Conservation (phyloP, 2,797 vertebrate species). For the Hippocampus kuda region DNA sequence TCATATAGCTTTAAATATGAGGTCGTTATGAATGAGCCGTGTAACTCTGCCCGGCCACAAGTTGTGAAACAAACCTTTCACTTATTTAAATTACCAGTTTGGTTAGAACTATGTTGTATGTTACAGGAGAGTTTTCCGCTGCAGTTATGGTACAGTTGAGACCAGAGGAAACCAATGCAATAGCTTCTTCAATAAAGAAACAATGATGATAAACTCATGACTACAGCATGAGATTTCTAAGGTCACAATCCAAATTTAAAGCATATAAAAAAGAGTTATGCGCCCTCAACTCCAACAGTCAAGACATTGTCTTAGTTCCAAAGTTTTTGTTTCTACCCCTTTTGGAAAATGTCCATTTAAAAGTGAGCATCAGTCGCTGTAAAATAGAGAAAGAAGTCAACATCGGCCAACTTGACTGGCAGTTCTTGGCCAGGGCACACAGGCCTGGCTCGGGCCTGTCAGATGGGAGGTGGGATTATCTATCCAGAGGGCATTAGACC, state of each 20-base stretch:
- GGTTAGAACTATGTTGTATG: background rate
- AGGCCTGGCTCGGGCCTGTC: conserved; percentile 11
- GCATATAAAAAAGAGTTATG: background rate
- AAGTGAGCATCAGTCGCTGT: no score
- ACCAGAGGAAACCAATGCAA: background rate
- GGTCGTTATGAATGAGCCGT: no score
- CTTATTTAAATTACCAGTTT: background rate
- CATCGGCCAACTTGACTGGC: background rate
- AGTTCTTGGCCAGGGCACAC: background rate
- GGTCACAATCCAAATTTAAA: background rate
- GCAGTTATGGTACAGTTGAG: background rate
- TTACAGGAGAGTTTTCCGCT: background rate
- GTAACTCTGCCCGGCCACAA: no score
- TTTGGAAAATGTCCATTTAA: background rate
- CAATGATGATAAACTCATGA: background rate
- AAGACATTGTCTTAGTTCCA: background rate
- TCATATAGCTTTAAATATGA: no score
- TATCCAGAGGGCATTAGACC: conserved; percentile 42
- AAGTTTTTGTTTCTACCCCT: background rate
- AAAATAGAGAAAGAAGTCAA: background rate
- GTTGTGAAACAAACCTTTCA: no score
- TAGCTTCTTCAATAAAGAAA: background rate
- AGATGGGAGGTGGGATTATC: conserved; percentile 55
- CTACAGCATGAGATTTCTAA: conserved; percentile 5
- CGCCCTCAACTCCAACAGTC: background rate